Evolutionary conservation across 2,797 vertebrate genomes (phyloP).

Genomic region (Myioborus melanocephalus): DNA sequence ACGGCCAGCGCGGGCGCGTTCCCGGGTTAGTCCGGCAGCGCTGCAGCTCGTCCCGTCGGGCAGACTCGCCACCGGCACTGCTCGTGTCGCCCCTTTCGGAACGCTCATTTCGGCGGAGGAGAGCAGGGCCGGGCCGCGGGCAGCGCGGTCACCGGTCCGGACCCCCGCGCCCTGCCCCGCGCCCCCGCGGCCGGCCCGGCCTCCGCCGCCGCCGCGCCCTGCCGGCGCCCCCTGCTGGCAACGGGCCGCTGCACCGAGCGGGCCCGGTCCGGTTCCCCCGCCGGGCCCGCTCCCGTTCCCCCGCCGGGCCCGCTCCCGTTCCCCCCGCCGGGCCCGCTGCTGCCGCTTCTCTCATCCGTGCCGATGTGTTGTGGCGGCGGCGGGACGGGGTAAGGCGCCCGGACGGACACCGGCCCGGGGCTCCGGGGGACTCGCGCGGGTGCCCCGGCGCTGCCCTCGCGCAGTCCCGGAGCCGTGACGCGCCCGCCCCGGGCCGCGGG

Average conservation of each 20-base stretch:
- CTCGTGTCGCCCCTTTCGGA: background rate
- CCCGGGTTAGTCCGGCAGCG: background rate
- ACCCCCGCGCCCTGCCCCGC: background rate
- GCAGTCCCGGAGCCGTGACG: background rate
- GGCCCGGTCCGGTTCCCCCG: too few species aligned
- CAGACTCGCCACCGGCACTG: background rate
- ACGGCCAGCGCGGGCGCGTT: background rate
- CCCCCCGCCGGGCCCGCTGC: fast-evolving
- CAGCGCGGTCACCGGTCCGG: background rate
- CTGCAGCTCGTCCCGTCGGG: background rate
- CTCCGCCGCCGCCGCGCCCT: background rate
- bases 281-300: too few species aligned
- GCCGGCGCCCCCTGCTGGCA: background rate
- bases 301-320: too few species aligned
- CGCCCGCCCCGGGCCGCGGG: too few species aligned
- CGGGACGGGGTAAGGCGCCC: too few species aligned
- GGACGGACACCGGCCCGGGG: background rate
- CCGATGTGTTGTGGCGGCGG: fast-evolving
- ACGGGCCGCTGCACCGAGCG: background rate
- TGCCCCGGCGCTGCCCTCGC: background rate
- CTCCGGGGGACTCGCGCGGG: background rate
- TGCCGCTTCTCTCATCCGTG: background rate
- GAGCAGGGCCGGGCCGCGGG: background rate
- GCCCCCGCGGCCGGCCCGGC: background rate
- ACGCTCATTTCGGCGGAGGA: too few species aligned